These are phyloP conservation scores for Drosophila neonasuta DNA, from an alignment of 2,888 invertebrate genomes.

Conservation along the genomic window DNA sequence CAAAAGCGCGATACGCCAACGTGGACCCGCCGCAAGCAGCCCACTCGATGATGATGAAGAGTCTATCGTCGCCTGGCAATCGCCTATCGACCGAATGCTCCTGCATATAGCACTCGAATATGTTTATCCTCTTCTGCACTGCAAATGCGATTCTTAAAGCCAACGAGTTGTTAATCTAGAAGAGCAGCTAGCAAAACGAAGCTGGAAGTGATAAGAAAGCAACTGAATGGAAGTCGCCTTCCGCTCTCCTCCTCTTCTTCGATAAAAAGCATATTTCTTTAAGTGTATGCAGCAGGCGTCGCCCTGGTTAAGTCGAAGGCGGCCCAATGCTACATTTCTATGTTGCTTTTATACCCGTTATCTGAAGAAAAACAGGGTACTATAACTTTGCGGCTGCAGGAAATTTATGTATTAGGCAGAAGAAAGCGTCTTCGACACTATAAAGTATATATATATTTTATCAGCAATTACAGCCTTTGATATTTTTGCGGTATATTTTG, in stretches of 20 bases:
- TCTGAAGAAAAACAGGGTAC: no score
- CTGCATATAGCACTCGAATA: conserved; percentile 17
- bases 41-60: conserved; percentile 76
- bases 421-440: no score
- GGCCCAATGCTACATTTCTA: conserved; percentile 29
- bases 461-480: no score
- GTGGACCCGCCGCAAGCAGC: conserved; percentile 61
- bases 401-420: no score
- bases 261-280: conserved; percentile 6
- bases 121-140: conserved; percentile 34
- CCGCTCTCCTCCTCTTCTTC: background rate
- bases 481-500: no score
- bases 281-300: conserved; percentile 34
- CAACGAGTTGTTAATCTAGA: background rate
- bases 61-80: conserved; percentile 59
- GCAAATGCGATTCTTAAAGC: conserved; percentile 3
- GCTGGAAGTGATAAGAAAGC: background rate
- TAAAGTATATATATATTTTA: no score
- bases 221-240: background rate
- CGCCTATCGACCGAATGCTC: conserved; percentile 51
- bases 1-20: conserved; percentile 78
- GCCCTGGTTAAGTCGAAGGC: conserved; percentile 25
- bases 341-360: background rate
- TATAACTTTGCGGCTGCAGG: no score
- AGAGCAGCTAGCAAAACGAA: background rate